A percentile compares a stretch with the other conserved stretches of the same genome.
Evolutionary conservation across 2,113 vertebrate genomes (phyloP).

Genomic region (Sinocyclocheilus rhinocerous): DNA sequence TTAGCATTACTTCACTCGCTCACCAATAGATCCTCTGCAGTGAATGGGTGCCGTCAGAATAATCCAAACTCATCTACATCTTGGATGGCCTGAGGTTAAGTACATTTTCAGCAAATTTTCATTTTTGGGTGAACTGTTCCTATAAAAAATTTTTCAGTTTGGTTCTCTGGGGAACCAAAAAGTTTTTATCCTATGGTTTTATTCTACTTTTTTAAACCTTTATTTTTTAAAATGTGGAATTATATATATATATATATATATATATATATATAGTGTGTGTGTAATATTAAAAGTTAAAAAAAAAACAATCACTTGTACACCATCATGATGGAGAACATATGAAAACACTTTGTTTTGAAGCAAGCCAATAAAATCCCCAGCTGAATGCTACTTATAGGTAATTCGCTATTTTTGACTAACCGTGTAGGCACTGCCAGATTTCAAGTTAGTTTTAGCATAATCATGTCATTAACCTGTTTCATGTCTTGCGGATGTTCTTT

Average conservation of each 20-base stretch:
- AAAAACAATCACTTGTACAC: slow-evolving; percentile 10
- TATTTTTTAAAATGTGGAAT: too few species aligned
- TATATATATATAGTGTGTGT: background rate
- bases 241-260: background rate
- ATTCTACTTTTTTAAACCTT: too few species aligned
- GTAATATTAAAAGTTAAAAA: background rate
- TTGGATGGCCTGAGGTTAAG: too few species aligned
- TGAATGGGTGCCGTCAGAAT: too few species aligned
- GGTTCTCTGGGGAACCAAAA: background rate
- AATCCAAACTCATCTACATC: too few species aligned
- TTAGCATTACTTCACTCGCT: too few species aligned
- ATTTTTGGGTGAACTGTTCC: background rate
- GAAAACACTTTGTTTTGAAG: slow-evolving; percentile 31
- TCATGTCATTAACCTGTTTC: slow-evolving; percentile 22
- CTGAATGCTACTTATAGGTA: slow-evolving; percentile 20
- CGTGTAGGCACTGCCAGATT: slow-evolving; percentile 35
- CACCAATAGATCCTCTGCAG: too few species aligned
- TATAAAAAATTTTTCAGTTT: too few species aligned
- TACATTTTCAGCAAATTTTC: too few species aligned
- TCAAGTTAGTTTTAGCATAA: background rate
- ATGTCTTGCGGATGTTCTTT: background rate
- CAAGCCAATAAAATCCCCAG: slow-evolving; percentile 24
- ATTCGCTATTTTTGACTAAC: slow-evolving; percentile 11
- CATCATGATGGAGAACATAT: background rate
- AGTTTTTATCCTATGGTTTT: too few species aligned